These are phyloP conservation scores for Sesamia inferens DNA, from an alignment of 2,888 invertebrate genomes.

Conservation along the genomic window DNA sequence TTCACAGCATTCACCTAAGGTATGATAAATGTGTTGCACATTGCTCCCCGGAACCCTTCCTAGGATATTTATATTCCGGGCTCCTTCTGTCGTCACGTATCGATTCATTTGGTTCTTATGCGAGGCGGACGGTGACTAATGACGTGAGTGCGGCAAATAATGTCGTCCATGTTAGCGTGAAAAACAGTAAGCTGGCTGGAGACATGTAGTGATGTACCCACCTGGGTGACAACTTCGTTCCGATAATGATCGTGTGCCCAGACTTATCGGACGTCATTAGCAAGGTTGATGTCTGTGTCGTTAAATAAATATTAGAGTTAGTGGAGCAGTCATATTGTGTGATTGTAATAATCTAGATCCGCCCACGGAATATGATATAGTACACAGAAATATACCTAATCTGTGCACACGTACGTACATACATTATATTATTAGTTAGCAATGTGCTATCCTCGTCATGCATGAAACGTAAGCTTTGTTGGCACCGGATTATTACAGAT, in stretches of 20 bases:
- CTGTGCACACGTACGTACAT: slow-evolving; percentile 13
- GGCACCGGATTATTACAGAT: slow-evolving; percentile 54
- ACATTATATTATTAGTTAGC: slow-evolving; percentile 18
- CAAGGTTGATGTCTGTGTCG: slow-evolving; percentile 41
- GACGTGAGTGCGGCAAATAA: slow-evolving; percentile 61
- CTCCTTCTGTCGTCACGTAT: slow-evolving; percentile 62
- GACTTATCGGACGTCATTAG: slow-evolving; percentile 49
- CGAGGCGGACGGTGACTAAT: slow-evolving; percentile 64
- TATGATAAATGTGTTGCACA: slow-evolving; percentile 58
- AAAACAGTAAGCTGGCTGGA: slow-evolving; percentile 46
- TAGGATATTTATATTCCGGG: slow-evolving; percentile 55
- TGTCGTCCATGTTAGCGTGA: slow-evolving; percentile 53
- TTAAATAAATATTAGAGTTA: slow-evolving; percentile 57
- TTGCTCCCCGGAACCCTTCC: slow-evolving; percentile 51
- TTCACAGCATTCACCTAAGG: slow-evolving; percentile 22
- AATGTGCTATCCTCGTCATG: slow-evolving; percentile 37
- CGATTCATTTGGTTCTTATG: slow-evolving; percentile 65
- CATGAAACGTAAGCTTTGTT: slow-evolving; percentile 32
- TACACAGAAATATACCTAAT: slow-evolving; percentile 19
- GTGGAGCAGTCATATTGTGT: slow-evolving; percentile 25
- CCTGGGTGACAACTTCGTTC: slow-evolving; percentile 54
- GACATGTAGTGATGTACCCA: slow-evolving; percentile 52
- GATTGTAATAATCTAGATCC: slow-evolving; percentile 47
- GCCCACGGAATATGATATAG: slow-evolving; percentile 56
- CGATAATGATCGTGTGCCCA: slow-evolving; percentile 52